A percentile compares a stretch with the other conserved stretches of the same genome.
phyloP scores from a whole-genome alignment of 1,140 invertebrate genomes.

The Trachelipus rathkii region DNA sequence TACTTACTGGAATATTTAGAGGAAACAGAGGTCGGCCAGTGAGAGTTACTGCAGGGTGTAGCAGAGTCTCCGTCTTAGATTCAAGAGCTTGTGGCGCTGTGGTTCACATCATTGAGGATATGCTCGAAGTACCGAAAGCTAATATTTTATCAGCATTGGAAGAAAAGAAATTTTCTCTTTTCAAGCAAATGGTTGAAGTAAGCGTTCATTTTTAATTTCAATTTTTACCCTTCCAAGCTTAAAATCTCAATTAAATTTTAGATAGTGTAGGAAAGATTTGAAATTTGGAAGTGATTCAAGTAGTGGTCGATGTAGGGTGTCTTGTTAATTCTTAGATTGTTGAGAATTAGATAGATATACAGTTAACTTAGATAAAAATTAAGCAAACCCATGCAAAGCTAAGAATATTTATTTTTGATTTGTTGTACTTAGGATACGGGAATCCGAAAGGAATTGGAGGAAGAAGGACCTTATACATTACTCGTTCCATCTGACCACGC shows the following conservation, averaged over 20 bases:
- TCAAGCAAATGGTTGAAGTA: slow-evolving; percentile 52
- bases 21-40: slow-evolving; percentile 53
- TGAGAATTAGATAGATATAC: too few species aligned
- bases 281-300: too few species aligned
- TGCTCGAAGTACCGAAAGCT: slow-evolving; percentile 56
- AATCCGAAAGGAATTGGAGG: slow-evolving; percentile 52
- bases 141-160: slow-evolving; percentile 53
- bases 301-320: too few species aligned
- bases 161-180: slow-evolving; percentile 52
- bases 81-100: slow-evolving; percentile 60
- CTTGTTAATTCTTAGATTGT: too few species aligned
- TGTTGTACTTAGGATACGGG: slow-evolving; percentile 47
- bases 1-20: slow-evolving; percentile 51
- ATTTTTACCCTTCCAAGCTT: too few species aligned
- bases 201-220: not conserved
- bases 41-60: slow-evolving; percentile 61
- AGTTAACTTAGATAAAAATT: not conserved
- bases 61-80: slow-evolving; percentile 58
- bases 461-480: slow-evolving; percentile 52
- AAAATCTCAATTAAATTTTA: too few species aligned
- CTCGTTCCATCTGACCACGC: slow-evolving; percentile 53
- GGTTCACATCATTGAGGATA: slow-evolving; percentile 58
- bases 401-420: too few species aligned
- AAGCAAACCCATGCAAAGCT: not conserved
- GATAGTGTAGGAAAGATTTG: too few species aligned